These are phyloP conservation scores for Liparis tanakae DNA, from an alignment of 2,797 vertebrate genomes.

Conservation along the genomic window DNA sequence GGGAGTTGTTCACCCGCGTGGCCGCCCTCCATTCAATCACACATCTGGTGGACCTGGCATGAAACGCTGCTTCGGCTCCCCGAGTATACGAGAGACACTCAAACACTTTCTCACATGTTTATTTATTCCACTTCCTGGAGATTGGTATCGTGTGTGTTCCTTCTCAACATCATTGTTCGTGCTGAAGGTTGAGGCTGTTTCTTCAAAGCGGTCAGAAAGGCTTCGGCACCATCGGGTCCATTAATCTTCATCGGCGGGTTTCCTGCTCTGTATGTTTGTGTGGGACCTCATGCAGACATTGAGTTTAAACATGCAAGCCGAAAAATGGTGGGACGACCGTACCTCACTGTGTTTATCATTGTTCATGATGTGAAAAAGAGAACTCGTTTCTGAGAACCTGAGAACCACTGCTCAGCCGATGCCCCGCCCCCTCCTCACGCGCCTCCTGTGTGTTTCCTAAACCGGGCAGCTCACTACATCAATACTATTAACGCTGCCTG, in stretches of 20 bases:
- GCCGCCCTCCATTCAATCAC: neutral
- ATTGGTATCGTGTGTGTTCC: neutral
- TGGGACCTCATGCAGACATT: neutral
- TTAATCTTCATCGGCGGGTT: neutral
- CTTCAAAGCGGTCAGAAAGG: neutral
- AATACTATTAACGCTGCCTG: neutral
- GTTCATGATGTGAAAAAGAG: neutral
- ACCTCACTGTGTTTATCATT: neutral
- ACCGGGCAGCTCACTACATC: neutral
- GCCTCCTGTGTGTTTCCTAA: neutral
- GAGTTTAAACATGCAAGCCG: neutral
- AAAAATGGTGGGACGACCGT: neutral
- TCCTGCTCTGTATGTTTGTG: neutral
- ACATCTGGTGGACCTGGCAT: conserved; percentile 14
- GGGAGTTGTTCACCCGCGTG: neutral
- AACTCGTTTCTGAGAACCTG: neutral
- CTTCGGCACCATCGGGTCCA: neutral
- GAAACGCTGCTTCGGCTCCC: conserved; percentile 1
- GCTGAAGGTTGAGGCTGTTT: neutral
- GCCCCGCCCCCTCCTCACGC: neutral
- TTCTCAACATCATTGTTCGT: neutral
- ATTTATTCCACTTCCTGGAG: neutral
- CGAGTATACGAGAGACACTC: neutral
- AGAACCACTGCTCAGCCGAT: neutral
- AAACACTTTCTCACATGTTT: conserved; percentile 15